phyloP scores from a whole-genome alignment of 2,113 vertebrate genomes.

The Labeo catla region DNA sequence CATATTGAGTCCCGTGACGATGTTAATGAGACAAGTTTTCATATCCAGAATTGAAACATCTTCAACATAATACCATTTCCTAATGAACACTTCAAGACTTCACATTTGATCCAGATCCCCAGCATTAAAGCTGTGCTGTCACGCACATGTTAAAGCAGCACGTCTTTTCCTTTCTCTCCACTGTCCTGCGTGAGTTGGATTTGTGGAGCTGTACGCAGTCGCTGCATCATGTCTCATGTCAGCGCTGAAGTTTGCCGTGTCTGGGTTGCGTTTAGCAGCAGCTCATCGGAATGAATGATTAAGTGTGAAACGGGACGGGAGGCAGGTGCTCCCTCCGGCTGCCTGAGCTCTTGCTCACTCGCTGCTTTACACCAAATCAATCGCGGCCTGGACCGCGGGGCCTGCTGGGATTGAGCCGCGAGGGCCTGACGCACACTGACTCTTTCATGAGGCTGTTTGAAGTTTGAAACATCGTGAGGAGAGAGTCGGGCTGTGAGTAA shows the following conservation, averaged over 20 bases:
- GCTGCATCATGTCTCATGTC: background rate
- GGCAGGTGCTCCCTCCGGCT: slow-evolving; percentile 11
- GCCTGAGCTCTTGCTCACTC: background rate
- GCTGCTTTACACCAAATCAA: slow-evolving; percentile 12
- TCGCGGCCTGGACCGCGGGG: background rate
- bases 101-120: background rate
- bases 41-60: background rate
- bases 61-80: background rate
- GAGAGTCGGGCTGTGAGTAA: background rate
- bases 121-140: background rate
- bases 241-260: background rate
- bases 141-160: background rate
- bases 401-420: slow-evolving; percentile 7
- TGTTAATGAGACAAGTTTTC: background rate
- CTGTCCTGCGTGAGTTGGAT: background rate
- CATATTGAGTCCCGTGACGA: background rate
- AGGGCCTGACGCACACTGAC: background rate
- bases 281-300: slow-evolving; percentile 17
- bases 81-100: background rate
- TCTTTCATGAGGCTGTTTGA: slow-evolving; percentile 18
- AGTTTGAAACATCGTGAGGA: background rate
- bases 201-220: background rate
- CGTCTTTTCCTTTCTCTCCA: background rate
- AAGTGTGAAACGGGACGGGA: background rate
- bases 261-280: background rate